Percentiles rank a stretch among this genome's conserved stretches.
These are phyloP conservation scores for Colletes latitarsis DNA, from an alignment of 1,140 invertebrate genomes.

Conservation along the genomic window DNA sequence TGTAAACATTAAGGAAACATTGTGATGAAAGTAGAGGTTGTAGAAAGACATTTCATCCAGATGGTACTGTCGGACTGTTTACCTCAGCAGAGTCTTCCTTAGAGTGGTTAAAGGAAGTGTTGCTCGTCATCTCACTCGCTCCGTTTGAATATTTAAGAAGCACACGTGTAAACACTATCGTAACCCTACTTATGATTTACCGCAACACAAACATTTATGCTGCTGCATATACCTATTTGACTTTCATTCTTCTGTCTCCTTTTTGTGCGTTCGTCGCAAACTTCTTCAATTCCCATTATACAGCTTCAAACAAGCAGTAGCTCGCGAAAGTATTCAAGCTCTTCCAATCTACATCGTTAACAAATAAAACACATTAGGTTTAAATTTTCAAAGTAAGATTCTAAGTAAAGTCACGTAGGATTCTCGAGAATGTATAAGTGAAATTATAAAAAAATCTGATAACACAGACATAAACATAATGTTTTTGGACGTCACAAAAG, in stretches of 20 bases:
- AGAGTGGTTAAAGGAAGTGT: constrained; percentile 45
- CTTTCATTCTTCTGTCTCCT: neutral
- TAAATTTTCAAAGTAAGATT: no score
- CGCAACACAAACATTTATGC: constrained; percentile 37
- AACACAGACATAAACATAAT: no score
- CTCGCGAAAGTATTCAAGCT: no score
- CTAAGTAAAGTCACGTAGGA: no score
- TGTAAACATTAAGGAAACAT: constrained; percentile 54
- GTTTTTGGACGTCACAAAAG: no score
- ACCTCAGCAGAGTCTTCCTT: constrained; percentile 49
- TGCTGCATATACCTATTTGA: neutral
- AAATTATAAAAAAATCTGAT: no score
- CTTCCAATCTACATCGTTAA: no score
- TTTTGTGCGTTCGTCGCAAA: neutral
- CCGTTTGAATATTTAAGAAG: constrained; percentile 42
- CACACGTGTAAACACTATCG: constrained; percentile 36
- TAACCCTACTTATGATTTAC: constrained; percentile 46
- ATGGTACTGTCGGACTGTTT: constrained; percentile 38
- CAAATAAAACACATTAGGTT: no score
- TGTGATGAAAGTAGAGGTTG: constrained; percentile 22
- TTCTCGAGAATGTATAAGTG: no score
- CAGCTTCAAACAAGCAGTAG: no score
- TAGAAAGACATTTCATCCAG: constrained; percentile 40
- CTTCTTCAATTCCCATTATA: no score
- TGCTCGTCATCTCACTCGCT: constrained; percentile 31